Conservation (phyloP, 1,140 invertebrate species). For the Nylanderia fulva region DNA sequence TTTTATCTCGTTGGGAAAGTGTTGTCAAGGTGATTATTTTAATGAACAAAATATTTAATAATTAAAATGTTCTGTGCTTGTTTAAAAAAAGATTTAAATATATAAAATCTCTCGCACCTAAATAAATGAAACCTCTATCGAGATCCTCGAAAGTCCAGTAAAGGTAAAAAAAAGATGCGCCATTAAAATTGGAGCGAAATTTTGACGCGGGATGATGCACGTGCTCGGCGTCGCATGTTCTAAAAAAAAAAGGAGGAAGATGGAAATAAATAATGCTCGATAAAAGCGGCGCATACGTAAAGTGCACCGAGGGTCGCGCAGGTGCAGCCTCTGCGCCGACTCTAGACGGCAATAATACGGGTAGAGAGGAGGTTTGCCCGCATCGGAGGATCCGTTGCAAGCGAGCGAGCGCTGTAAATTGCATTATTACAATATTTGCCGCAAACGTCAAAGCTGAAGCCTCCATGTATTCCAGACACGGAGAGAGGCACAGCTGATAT, state of each 20-base stretch:
- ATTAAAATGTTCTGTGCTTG: no score
- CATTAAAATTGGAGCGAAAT: no score
- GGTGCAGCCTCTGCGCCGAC: slow-evolving; percentile 49
- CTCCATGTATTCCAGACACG: background rate
- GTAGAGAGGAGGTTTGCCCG: slow-evolving; percentile 66
- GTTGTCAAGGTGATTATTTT: no score
- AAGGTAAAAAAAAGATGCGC: no score
- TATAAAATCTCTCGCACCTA: no score
- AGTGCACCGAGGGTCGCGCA: slow-evolving; percentile 60
- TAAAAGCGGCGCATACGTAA: slow-evolving; percentile 55
- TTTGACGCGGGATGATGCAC: background rate
- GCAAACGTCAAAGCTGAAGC: slow-evolving; percentile 15
- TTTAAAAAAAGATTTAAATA: no score
- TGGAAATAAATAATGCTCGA: slow-evolving; percentile 64
- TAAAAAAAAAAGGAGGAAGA: slow-evolving; percentile 30
- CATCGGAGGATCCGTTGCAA: slow-evolving; percentile 60
- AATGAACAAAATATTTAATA: no score
- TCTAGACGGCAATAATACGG: slow-evolving; percentile 70
- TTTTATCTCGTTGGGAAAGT: no score
- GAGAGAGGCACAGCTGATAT: background rate
- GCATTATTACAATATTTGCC: slow-evolving; percentile 63
- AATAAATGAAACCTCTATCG: no score
- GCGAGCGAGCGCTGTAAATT: slow-evolving; percentile 45
- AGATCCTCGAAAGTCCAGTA: no score
- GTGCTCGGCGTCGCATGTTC: background rate